Percentiles rank a stretch among this genome's conserved stretches.
These are phyloP conservation scores for Lottia gigantea DNA, from an alignment of 2,888 invertebrate species.

Conservation along the genomic window DNA sequence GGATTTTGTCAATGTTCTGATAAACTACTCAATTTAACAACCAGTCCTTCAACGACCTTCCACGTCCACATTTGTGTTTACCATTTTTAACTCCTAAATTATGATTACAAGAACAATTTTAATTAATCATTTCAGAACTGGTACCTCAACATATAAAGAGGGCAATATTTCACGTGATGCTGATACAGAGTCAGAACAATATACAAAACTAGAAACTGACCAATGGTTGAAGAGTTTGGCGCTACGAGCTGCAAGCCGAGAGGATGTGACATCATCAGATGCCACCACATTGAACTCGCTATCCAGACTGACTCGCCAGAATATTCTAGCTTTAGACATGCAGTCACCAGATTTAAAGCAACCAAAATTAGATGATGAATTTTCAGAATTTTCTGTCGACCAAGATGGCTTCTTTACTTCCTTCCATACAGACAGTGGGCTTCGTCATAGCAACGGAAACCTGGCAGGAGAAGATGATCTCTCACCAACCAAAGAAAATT, in stretches of 20 bases:
- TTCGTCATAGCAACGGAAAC: constrained; percentile 68
- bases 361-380: constrained; percentile 46
- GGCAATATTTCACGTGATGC: constrained; percentile 48
- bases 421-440: constrained; percentile 94
- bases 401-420: constrained; percentile 98
- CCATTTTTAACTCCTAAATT: no score
- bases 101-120: no score
- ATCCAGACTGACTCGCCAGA: constrained; percentile 51
- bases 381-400: constrained; percentile 92
- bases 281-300: constrained; percentile 44
- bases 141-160: constrained; percentile 49
- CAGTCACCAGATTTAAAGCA: constrained; percentile 41
- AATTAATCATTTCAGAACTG: constrained; percentile 57
- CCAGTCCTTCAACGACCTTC: no score
- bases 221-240: constrained; percentile 57
- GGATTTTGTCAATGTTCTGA: no score
- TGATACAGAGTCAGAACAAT: constrained; percentile 42
- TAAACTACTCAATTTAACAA: no score
- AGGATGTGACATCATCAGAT: constrained; percentile 43
- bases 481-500: constrained; percentile 46
- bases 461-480: constrained; percentile 41
- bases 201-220: constrained; percentile 50
- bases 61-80: no score
- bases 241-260: constrained; percentile 48
- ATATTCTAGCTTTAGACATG: constrained; percentile 54